Evolutionary conservation across 2,797 vertebrate species (phyloP).

Genomic region (Oreochromis mossambicus): DNA sequence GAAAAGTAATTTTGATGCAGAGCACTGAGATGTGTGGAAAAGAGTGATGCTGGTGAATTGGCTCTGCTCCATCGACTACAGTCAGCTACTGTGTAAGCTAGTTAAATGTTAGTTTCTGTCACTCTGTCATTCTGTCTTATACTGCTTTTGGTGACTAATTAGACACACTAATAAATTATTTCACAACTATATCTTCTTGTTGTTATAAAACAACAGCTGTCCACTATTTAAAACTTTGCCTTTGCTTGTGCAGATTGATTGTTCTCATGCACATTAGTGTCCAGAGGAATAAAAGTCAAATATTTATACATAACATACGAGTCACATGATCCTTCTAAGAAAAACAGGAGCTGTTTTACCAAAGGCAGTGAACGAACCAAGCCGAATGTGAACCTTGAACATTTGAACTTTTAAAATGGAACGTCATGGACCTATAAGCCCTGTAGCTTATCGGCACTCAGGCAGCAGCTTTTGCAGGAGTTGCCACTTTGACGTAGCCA

Average conservation of each 20-base stretch:
- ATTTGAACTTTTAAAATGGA: not conserved
- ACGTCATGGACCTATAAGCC: not conserved
- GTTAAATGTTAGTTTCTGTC: not conserved
- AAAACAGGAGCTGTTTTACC: not conserved
- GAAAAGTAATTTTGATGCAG: slow-evolving; percentile 33
- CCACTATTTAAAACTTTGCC: not conserved
- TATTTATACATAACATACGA: not conserved
- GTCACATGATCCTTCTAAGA: not conserved
- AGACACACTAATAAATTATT: not conserved
- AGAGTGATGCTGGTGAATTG: slow-evolving; percentile 24
- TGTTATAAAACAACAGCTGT: not conserved
- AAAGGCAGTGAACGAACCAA: not conserved
- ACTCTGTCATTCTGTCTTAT: not conserved
- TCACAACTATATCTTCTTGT: not conserved
- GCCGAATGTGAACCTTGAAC: not conserved
- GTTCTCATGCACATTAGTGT: not conserved
- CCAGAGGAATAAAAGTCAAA: not conserved
- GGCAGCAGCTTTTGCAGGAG: not conserved
- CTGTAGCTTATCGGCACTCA: not conserved
- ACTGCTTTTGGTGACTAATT: slow-evolving; percentile 18
- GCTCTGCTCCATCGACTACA: slow-evolving; percentile 25
- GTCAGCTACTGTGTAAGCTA: not conserved
- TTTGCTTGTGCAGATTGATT: not conserved
- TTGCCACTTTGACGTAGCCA: not conserved
- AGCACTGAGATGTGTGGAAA: slow-evolving; percentile 26